Base-by-base conservation (phyloP, 2,888 invertebrate species). In the Lamellibrachia columna region DNA sequence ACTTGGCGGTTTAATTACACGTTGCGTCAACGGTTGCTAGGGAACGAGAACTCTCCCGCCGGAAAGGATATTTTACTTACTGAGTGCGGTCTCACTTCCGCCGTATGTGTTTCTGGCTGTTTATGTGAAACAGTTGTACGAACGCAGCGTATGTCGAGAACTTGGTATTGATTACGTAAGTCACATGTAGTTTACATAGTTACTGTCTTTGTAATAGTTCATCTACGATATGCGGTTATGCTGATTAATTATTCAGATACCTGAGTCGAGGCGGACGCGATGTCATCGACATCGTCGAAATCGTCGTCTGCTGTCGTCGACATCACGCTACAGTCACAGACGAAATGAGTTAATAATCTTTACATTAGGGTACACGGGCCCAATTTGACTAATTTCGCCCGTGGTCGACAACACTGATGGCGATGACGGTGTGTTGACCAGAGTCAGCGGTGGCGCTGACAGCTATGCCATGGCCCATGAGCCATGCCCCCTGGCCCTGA, bases 161-260 rank as follows among this genome's bases (percentile, higher is more conserved):
- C 75, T 75, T 75, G 75, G 75, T n/a, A 75, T 75, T 75, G 75
- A 75, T 75, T 75, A 75, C 75, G 75, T 75, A 75, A 75, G 75
- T 75, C 4, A 75, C 22, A 22, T 75, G 75, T 75, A 75, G 75
- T 75, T 75, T 75, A 75, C 22, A 6, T 75, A 75, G 22, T 75
- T 75, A n/a, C 3, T 40, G 40, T 40, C 40, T 75, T 75, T 3
- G 58, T 58, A 58, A 58, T 58, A 75, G 75, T 75, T 75, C 75
- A 75, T 75, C n/a, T 75, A 15, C n/a, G 22, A 75, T 22, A 55
- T 75, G n/a, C 75, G 75, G 4, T 15, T 75, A 75, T 22, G 75
- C 75, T 75, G 75, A 75, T 75, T 75, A 75, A 75, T 75, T 75
- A 75, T 75, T 75, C 15, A 75, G 40, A 40, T 40, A 40, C 40